phyloP scores from a whole-genome alignment of 2,113 vertebrate species.

The Eublepharis macularius region DNA sequence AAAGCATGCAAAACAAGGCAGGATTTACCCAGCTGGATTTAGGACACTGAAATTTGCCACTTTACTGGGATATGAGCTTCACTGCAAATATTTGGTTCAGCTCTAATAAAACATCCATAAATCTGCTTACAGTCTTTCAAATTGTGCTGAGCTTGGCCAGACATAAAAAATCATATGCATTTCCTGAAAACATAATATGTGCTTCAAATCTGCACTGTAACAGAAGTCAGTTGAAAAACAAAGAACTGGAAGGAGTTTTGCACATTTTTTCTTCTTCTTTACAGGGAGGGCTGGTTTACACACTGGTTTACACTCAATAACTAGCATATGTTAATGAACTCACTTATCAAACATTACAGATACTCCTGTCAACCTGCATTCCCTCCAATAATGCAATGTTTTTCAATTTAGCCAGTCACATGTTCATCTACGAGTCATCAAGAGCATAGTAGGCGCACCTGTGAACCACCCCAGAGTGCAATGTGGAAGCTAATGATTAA shows the following conservation, averaged over 20 bases:
- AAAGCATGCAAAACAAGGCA: slow-evolving; percentile 6
- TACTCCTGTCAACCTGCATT: too few relatives aligned
- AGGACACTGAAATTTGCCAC: slow-evolving; percentile 13
- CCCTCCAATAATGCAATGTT: too few relatives aligned
- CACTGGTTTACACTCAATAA: too few relatives aligned
- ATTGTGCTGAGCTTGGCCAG: not conserved
- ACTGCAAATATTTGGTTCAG: slow-evolving; percentile 20
- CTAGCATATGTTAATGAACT: not conserved
- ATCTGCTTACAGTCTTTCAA: slow-evolving; percentile 3
- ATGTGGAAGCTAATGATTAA: too few relatives aligned
- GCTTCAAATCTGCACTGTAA: not conserved
- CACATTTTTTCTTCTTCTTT: not conserved
- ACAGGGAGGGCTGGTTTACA: not conserved
- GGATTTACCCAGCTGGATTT: not conserved
- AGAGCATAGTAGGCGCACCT: too few relatives aligned
- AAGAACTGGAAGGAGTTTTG: not conserved
- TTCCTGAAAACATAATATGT: not conserved
- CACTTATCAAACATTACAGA: too few relatives aligned
- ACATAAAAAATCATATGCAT: slow-evolving; percentile 10
- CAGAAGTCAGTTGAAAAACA: slow-evolving; percentile 1
- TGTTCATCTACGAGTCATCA: too few relatives aligned
- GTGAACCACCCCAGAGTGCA: too few relatives aligned
- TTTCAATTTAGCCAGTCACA: too few relatives aligned
- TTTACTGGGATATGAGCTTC: not conserved
- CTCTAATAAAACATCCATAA: slow-evolving; percentile 11